These are phyloP conservation scores for Metellina segmentata DNA, from an alignment of 2,888 invertebrate species.

Conservation along the genomic window DNA sequence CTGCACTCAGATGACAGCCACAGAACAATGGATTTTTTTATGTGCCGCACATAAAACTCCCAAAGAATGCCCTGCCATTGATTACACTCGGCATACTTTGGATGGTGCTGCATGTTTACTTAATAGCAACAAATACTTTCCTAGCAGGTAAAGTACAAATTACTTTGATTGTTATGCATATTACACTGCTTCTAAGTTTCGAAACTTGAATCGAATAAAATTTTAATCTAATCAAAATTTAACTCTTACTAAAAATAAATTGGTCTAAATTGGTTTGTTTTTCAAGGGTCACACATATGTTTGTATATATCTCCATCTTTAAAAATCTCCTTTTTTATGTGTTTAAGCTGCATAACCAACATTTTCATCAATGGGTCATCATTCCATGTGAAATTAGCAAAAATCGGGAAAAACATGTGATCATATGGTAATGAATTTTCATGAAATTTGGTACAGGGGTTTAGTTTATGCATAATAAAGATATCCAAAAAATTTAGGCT, in stretches of 20 bases:
- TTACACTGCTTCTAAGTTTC: background rate
- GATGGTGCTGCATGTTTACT: conserved; percentile 99
- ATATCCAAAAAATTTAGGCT: too few species aligned
- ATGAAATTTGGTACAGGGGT: too few species aligned
- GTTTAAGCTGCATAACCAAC: too few species aligned
- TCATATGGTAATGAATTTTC: too few species aligned
- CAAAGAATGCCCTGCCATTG: conserved; percentile 99
- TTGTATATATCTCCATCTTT: too few species aligned
- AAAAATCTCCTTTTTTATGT: too few species aligned
- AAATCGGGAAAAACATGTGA: too few species aligned
- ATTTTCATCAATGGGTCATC: too few species aligned
- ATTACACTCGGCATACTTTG: conserved; percentile 98
- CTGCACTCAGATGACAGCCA: conserved; percentile 99
- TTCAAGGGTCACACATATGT: too few species aligned
- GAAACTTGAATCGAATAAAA: background rate
- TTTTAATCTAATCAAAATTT: background rate
- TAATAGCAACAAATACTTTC: conserved; percentile 99
- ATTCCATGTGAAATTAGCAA: too few species aligned
- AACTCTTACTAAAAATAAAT: background rate
- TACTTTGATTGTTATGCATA: background rate
- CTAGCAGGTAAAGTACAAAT: conserved; percentile 89
- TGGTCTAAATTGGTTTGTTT: too few species aligned
- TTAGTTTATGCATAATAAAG: too few species aligned
- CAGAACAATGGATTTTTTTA: conserved; percentile 99
- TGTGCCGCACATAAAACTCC: conserved; percentile 99